Evolutionary conservation across 2,797 vertebrate species (phyloP).

Genomic region (Clarias fuscus): DNA sequence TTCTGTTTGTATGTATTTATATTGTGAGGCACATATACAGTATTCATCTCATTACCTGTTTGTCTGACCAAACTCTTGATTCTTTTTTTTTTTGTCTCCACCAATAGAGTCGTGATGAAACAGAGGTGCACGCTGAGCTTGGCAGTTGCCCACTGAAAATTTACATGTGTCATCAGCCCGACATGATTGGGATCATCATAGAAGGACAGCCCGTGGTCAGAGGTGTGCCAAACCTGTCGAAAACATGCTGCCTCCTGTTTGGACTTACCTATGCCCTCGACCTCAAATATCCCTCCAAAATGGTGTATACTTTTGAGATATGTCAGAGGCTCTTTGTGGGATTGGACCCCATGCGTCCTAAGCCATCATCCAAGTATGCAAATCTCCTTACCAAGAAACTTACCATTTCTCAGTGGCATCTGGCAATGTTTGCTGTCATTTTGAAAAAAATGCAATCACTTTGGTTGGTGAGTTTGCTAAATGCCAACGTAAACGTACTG

Average conservation of each 20-base stretch:
- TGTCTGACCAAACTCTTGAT: no score
- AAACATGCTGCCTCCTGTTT: constrained; percentile 27
- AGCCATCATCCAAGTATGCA: constrained; percentile 35
- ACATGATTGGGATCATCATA: not conserved
- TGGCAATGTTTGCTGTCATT: no score
- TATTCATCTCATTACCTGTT: constrained; percentile 25
- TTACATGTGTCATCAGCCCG: constrained; percentile 7
- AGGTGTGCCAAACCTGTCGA: not conserved
- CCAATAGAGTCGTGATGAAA: no score
- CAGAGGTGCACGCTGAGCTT: constrained; percentile 14
- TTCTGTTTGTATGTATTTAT: not conserved
- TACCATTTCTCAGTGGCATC: not conserved
- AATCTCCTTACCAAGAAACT: constrained; percentile 32
- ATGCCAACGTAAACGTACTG: no score
- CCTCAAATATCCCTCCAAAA: constrained; percentile 6
- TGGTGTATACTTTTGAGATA: constrained; percentile 35
- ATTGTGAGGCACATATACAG: constrained; percentile 16
- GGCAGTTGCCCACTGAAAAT: constrained; percentile 32
- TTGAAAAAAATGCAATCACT: no score
- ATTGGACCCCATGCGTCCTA: constrained; percentile 35
- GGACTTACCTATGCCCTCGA: constrained; percentile 14
- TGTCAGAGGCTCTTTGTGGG: constrained; percentile 40
- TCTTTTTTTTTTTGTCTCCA: not conserved
- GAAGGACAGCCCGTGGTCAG: constrained; percentile 13
- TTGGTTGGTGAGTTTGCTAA: no score